Evolutionary conservation across 2,113 vertebrate species (phyloP), one percentile per base, ranked within the genome.

Genomic region (Trachemys scripta): DNA sequence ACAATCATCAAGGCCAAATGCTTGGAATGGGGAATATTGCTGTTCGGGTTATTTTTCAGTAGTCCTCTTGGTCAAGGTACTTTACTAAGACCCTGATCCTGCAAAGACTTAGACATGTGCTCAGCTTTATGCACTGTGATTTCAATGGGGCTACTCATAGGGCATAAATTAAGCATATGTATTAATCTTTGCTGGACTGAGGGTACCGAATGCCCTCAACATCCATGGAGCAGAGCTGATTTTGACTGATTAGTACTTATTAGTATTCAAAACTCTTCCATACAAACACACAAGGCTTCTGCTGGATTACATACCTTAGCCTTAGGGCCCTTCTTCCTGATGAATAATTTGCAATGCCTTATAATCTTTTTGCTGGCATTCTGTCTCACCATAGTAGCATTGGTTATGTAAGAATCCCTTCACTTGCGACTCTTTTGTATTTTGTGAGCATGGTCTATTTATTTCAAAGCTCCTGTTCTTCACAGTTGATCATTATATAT

Each of bases 371-470:
- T 92, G n/a, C 75, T 94, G 0, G 0, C 53, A 91, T 90, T 95
- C 82, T 31, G 76, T 88, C 62, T 96, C 83, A 93, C 38, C 87
- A 91, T 1, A 0, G 35, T 85, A 91, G 85, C 54, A 27, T 24
- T 47, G 94, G 10, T 88, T 89, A 86, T 0, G 2, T 65, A 86
- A 53, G 88, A 90, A 92, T 80, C 29, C 89, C 31, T 89, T 45
- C 84, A 27, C 31, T 93, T 93, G 53, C 17, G 80, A 90, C 51
- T 81, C 72, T 6, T 31, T 79, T 69, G 31, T 45, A 10, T 86
- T 96, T 91, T 92, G 24, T 91, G 49, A 92, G 25, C n/a, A 38
- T 17, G 80, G 49, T 45, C 82, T 89, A 69, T 86, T 85, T 93
- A 87, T 88, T 9, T 85, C 84, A 92, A 76, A 85, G 56, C 42